These are phyloP conservation scores for Cephalopterus ornatus DNA, from an alignment of 2,113 vertebrate genomes.

Conservation along the genomic window DNA sequence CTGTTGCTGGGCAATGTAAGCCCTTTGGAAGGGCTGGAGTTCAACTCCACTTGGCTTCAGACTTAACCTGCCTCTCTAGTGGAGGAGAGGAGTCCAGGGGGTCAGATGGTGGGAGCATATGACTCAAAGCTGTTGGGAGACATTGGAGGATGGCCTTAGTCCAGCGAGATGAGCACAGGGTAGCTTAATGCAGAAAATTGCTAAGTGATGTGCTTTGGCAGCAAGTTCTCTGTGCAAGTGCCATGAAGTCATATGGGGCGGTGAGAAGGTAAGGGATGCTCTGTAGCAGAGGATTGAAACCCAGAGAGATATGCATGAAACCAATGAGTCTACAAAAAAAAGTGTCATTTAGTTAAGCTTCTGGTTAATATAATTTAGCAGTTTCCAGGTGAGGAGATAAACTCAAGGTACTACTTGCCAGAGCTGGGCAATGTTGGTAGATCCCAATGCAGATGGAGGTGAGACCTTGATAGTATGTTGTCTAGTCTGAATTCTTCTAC, in stretches of 20 bases:
- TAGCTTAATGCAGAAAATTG: neutral
- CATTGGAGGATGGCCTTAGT: neutral
- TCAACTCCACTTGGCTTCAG: neutral
- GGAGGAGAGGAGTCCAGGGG: neutral
- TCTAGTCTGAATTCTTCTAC: neutral
- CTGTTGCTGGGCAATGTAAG: neutral
- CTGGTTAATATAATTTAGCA: neutral
- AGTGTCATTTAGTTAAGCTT: neutral
- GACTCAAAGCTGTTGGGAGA: conserved; percentile 15
- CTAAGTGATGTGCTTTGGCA: neutral
- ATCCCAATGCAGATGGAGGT: neutral
- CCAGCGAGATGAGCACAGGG: neutral
- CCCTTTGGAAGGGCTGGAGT: neutral
- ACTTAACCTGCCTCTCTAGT: neutral
- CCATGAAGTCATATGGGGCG: neutral
- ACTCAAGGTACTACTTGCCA: neutral
- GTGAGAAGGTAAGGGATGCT: neutral
- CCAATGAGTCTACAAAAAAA: neutral
- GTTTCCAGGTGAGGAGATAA: neutral
- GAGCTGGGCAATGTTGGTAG: neutral
- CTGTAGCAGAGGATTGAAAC: neutral
- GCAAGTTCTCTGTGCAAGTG: neutral
- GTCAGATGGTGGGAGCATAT: neutral
- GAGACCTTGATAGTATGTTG: neutral
- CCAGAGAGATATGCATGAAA: neutral